Evolutionary conservation across 2,113 vertebrate genomes (phyloP).

Genomic region (Mirounga angustirostris): DNA sequence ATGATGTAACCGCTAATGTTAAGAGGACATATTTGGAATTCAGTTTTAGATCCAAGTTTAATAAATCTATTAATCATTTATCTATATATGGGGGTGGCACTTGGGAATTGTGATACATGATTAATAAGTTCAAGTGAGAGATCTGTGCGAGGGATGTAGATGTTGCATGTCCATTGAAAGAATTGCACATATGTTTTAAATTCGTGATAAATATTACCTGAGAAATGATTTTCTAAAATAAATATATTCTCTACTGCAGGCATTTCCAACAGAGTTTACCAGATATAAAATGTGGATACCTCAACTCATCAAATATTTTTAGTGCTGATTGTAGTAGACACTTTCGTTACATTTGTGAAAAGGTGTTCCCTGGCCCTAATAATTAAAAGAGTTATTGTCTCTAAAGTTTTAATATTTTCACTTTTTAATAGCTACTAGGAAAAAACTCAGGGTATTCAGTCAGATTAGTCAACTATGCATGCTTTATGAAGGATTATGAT

Average conservation of each 20-base stretch:
- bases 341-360: not conserved
- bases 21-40: not conserved
- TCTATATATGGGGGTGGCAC: not conserved
- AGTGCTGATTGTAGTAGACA: not conserved
- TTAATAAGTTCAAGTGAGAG: not conserved
- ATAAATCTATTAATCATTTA: not conserved
- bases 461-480: not conserved
- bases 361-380: not conserved
- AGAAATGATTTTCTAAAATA: not conserved
- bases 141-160: not conserved
- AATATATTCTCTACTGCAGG: not conserved
- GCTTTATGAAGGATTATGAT: not conserved
- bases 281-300: not conserved
- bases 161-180: not conserved
- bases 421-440: not conserved
- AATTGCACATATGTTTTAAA: not conserved
- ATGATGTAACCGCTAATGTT: too few species aligned
- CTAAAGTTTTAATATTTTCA: not conserved
- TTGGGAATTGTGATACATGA: not conserved
- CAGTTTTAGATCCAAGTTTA: not conserved
- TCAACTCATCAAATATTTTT: not conserved
- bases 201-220: not conserved
- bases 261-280: not conserved
- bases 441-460: not conserved
- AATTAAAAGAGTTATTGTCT: not conserved